phyloP scores from a whole-genome alignment of 2,113 vertebrate species.

The Lasiurus cinereus region DNA sequence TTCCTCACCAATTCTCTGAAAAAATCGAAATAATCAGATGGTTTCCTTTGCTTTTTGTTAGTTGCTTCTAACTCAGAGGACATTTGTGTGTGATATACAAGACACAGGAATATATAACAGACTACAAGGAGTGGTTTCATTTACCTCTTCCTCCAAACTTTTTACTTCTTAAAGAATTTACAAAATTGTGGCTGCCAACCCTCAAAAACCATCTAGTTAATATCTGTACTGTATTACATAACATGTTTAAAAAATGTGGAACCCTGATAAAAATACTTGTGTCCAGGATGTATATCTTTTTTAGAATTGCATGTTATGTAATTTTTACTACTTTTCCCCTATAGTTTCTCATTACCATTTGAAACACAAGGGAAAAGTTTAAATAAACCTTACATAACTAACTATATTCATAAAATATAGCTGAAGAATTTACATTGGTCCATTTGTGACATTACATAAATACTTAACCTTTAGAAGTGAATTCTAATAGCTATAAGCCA shows the following conservation, averaged over 20 bases:
- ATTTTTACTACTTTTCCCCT: slow-evolving; percentile 39
- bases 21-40: slow-evolving; percentile 55
- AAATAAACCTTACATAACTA: slow-evolving; percentile 37
- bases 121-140: not conserved
- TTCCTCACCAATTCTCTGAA: not conserved
- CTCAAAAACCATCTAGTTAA: not conserved
- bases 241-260: slow-evolving; percentile 44
- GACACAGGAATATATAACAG: not conserved
- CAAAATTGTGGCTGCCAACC: slow-evolving; percentile 3
- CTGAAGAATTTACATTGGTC: slow-evolving; percentile 53
- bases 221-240: slow-evolving; percentile 44
- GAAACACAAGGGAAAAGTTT: slow-evolving; percentile 54
- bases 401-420: slow-evolving; percentile 75
- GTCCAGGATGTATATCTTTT: not conserved
- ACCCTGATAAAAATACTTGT: slow-evolving; percentile 19
- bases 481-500: slow-evolving; percentile 37
- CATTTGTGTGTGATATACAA: not conserved
- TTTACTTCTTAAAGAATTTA: not conserved
- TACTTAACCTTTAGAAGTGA: slow-evolving; percentile 43
- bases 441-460: slow-evolving; percentile 57
- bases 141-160: not conserved
- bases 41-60: slow-evolving; percentile 10
- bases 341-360: slow-evolving; percentile 28
- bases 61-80: slow-evolving; percentile 28
- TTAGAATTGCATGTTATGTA: slow-evolving; percentile 13